Conservation (phyloP, 2,888 invertebrate genomes). For the Diloba caeruleocephala region DNA sequence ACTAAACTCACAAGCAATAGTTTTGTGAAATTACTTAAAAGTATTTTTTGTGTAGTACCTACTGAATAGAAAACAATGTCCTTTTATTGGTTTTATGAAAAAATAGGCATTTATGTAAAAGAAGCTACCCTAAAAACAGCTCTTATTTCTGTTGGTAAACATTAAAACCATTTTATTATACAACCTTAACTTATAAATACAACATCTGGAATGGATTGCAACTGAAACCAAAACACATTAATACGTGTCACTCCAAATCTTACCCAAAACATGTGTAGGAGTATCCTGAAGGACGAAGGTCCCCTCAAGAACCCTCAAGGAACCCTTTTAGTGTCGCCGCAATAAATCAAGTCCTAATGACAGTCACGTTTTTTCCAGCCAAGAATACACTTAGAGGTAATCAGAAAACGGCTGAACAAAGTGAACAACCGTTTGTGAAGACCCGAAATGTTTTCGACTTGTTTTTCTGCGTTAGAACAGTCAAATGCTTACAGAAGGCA, state of each 20-base stretch:
- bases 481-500: conserved; percentile 39
- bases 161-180: conserved; percentile 26
- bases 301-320: conserved; percentile 49
- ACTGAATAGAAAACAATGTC: too few species aligned
- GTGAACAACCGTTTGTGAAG: conserved; percentile 20
- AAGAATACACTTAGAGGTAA: conserved; percentile 49
- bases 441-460: conserved; percentile 33
- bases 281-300: conserved; percentile 38
- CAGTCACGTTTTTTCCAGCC: conserved; percentile 69
- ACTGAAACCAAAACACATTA: conserved; percentile 62
- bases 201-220: conserved; percentile 35
- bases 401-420: conserved; percentile 42
- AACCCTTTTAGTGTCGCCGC: conserved; percentile 61
- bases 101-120: too few species aligned
- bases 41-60: too few species aligned
- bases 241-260: conserved; percentile 65
- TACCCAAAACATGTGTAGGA: conserved; percentile 63
- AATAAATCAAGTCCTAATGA: conserved; percentile 67
- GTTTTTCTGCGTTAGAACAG: conserved; percentile 41
- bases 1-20: too few species aligned
- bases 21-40: too few species aligned
- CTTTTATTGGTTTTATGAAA: too few species aligned
- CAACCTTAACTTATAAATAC: conserved; percentile 26
- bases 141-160: conserved; percentile 10
- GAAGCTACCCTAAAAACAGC: not conserved